Evolutionary conservation across 2,888 invertebrate species (phyloP).

Genomic region (Atethmia centrago): DNA sequence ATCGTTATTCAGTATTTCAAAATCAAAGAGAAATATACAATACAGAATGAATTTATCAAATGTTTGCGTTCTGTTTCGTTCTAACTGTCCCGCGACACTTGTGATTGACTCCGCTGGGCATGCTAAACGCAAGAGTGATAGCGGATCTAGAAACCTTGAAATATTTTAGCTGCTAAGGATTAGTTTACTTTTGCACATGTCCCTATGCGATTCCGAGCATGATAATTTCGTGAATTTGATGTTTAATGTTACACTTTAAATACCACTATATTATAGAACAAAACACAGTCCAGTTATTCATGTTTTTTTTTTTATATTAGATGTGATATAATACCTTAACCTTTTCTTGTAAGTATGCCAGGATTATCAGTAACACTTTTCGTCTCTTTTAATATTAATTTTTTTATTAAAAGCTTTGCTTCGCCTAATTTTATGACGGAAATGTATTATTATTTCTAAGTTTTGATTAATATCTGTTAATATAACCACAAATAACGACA

Average conservation of each 20-base stretch:
- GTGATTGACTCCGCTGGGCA: background rate
- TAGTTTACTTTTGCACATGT: slow-evolving; percentile 61
- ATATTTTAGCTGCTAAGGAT: slow-evolving; percentile 30
- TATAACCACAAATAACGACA: slow-evolving; percentile 36
- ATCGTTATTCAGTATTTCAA: slow-evolving; percentile 3
- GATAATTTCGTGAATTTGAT: slow-evolving; percentile 69
- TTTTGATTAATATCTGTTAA: background rate
- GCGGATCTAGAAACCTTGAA: slow-evolving; percentile 17
- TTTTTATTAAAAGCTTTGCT: slow-evolving; percentile 69
- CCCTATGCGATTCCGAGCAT: slow-evolving; percentile 71
- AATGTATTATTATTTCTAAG: background rate
- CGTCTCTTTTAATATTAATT: slow-evolving; percentile 50
- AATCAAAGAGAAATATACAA: background rate
- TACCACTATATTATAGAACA: slow-evolving; percentile 67
- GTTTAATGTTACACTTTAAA: slow-evolving; percentile 76
- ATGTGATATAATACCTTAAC: slow-evolving; percentile 40
- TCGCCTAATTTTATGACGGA: slow-evolving; percentile 56
- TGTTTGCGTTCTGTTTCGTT: slow-evolving; percentile 1
- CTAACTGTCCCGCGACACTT: background rate
- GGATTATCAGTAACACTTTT: slow-evolving; percentile 49
- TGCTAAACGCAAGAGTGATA: slow-evolving; percentile 50
- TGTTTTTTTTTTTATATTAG: slow-evolving; percentile 48
- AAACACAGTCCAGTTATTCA: slow-evolving; percentile 53
- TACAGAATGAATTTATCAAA: background rate
- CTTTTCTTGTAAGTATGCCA: slow-evolving; percentile 59